phyloP scores from a whole-genome alignment of 2,113 vertebrate genomes.

The Cottus gobio region DNA sequence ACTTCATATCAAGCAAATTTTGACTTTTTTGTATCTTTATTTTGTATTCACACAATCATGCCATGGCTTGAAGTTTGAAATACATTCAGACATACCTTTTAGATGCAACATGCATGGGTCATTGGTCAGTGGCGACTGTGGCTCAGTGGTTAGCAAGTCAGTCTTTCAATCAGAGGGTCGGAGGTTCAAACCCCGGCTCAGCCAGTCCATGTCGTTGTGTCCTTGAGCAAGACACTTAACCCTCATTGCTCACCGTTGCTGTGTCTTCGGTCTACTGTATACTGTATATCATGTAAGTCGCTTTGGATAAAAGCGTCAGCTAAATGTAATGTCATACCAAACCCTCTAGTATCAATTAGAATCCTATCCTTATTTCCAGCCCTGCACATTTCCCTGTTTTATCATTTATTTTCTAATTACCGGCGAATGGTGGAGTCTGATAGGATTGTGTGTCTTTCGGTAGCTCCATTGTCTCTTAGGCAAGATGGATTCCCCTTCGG shows the following conservation, averaged over 20 bases:
- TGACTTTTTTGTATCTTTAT: not conserved
- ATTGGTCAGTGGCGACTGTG: too few relatives aligned
- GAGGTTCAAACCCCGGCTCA: too few relatives aligned
- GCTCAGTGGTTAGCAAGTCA: too few relatives aligned
- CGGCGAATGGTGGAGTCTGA: slow-evolving; percentile 68
- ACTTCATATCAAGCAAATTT: not conserved
- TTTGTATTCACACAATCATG: slow-evolving; percentile 3
- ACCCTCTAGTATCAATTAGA: slow-evolving; percentile 60
- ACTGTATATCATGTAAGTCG: too few relatives aligned
- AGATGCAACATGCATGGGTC: slow-evolving; percentile 40
- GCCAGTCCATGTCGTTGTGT: too few relatives aligned
- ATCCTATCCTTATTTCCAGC: slow-evolving; percentile 54
- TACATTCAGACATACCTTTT: slow-evolving; percentile 5
- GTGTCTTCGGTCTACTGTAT: too few relatives aligned
- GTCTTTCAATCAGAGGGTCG: too few relatives aligned
- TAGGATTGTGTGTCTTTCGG: slow-evolving; percentile 72
- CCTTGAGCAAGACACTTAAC: too few relatives aligned
- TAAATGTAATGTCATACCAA: too few relatives aligned
- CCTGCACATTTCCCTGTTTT: slow-evolving; percentile 61
- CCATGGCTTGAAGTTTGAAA: not conserved
- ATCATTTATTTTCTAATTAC: slow-evolving; percentile 76
- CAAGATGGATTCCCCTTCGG: slow-evolving; percentile 66
- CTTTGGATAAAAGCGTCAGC: too few relatives aligned
- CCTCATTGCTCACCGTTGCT: too few relatives aligned
- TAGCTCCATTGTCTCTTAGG: slow-evolving; percentile 60